phyloP scores from a whole-genome alignment of 2,113 vertebrate species.

The Eolophus roseicapilla region DNA sequence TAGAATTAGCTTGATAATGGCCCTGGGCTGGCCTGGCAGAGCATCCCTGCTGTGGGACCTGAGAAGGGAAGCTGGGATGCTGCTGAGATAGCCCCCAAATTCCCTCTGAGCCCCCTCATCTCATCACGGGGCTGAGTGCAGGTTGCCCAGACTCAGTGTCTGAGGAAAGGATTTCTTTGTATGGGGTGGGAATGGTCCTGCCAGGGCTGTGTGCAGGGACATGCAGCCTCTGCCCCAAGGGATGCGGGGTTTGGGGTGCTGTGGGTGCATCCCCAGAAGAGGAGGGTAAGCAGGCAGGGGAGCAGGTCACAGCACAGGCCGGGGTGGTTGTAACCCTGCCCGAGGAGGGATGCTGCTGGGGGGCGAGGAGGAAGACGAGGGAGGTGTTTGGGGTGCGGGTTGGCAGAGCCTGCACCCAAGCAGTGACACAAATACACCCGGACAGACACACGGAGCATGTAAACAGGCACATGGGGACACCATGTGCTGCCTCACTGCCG shows the following conservation, averaged over 20 bases:
- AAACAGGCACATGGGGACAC: conserved; percentile 54
- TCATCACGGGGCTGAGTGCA: fast-evolving
- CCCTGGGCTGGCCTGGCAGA: not conserved
- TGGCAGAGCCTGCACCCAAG: not conserved
- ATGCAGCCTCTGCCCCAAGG: too few relatives aligned
- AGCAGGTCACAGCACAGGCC: not conserved
- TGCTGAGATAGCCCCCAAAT: not conserved
- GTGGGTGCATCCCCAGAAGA: fast-evolving
- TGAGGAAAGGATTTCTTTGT: not conserved
- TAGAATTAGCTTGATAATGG: not conserved
- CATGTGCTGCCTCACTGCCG: conserved; percentile 38
- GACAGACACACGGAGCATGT: conserved; percentile 48
- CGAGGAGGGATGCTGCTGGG: not conserved
- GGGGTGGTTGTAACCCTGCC: fast-evolving
- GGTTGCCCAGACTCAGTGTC: not conserved
- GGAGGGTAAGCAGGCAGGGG: not conserved
- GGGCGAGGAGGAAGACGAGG: conserved; percentile 12
- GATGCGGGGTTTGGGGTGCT: not conserved
- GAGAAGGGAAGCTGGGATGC: not conserved
- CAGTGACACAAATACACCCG: conserved; percentile 31
- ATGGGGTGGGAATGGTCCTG: not conserved
- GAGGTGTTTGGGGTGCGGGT: not conserved
- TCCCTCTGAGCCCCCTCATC: not conserved
- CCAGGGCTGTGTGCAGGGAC: too few relatives aligned
- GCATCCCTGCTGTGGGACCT: not conserved